A percentile compares a stretch with the other conserved stretches of the same genome.
Conservation (phyloP, 2,888 invertebrate genomes). For the Caenorhabditis sp. region DNA sequence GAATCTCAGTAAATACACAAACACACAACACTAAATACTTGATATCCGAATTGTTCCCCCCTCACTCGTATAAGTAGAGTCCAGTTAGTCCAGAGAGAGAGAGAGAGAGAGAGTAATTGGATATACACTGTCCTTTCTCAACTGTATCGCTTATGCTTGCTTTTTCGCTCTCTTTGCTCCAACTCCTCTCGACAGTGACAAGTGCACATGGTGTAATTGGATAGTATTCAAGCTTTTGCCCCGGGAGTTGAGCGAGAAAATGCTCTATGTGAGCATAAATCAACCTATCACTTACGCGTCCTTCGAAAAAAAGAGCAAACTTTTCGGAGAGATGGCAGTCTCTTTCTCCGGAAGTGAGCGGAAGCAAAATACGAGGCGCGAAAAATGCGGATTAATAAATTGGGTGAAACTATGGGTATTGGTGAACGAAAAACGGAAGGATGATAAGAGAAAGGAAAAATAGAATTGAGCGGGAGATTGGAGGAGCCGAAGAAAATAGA, state of each 20-base stretch:
- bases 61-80: constrained; percentile 11
- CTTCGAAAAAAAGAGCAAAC: constrained; percentile 1
- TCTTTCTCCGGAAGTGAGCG: neutral
- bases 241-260: neutral
- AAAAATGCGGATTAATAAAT: constrained; percentile 45
- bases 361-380: constrained; percentile 18
- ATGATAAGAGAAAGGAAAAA: neutral
- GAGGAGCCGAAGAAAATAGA: too few species aligned
- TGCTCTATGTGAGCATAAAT: constrained; percentile 22
- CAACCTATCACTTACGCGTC: constrained; percentile 49
- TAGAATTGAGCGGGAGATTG: too few species aligned
- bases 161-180: neutral
- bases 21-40: neutral
- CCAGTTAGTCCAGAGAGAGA: constrained; percentile 9
- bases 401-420: neutral
- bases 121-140: constrained; percentile 19
- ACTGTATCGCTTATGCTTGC: constrained; percentile 21
- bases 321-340: constrained; percentile 3
- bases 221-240: constrained; percentile 37
- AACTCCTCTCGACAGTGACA: constrained; percentile 45
- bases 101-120: constrained; percentile 32
- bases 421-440: neutral
- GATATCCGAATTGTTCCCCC: constrained; percentile 15
- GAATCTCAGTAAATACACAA: constrained; percentile 14
- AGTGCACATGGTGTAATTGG: constrained; percentile 48